phyloP scores from a whole-genome alignment of 2,113 vertebrate species.

The Periophthalmodon schlosseri region DNA sequence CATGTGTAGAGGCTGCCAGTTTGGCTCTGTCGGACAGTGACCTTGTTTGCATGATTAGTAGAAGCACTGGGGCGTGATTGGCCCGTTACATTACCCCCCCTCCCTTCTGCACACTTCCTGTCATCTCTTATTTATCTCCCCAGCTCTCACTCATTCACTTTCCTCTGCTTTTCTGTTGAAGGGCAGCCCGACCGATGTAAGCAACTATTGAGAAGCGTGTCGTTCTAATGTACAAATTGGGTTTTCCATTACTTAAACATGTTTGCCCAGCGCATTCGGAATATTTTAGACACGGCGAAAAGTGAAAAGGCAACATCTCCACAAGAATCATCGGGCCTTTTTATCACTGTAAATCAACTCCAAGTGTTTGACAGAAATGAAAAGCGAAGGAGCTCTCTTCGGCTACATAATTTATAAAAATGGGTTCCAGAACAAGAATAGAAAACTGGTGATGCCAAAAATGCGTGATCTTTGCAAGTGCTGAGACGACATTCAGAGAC shows the following conservation, averaged over 20 bases:
- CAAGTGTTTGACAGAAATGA: background rate
- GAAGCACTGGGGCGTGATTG: constrained; percentile 71
- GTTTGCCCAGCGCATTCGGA: background rate
- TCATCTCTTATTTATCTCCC: constrained; percentile 70
- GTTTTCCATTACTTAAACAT: constrained; percentile 6
- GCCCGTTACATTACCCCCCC: constrained; percentile 58
- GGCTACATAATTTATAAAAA: background rate
- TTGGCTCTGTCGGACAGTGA: constrained; percentile 70
- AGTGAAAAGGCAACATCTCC: constrained; percentile 3
- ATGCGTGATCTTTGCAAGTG: background rate
- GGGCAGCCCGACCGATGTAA: constrained; percentile 20
- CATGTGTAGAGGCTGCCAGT: constrained; percentile 58
- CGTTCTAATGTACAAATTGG: constrained; percentile 21
- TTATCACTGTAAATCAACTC: constrained; percentile 1
- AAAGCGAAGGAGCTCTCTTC: background rate
- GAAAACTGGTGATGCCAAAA: background rate
- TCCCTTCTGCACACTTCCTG: constrained; percentile 53
- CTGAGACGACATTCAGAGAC: background rate
- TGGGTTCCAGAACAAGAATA: background rate
- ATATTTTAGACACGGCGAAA: background rate
- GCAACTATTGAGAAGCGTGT: constrained; percentile 7
- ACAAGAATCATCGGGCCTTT: constrained; percentile 6
- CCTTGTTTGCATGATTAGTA: constrained; percentile 78
- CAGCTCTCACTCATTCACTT: constrained; percentile 38
- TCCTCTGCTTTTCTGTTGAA: constrained; percentile 34